Conservation (phyloP, 2,888 invertebrate species). For the Tiliacea citrago region DNA sequence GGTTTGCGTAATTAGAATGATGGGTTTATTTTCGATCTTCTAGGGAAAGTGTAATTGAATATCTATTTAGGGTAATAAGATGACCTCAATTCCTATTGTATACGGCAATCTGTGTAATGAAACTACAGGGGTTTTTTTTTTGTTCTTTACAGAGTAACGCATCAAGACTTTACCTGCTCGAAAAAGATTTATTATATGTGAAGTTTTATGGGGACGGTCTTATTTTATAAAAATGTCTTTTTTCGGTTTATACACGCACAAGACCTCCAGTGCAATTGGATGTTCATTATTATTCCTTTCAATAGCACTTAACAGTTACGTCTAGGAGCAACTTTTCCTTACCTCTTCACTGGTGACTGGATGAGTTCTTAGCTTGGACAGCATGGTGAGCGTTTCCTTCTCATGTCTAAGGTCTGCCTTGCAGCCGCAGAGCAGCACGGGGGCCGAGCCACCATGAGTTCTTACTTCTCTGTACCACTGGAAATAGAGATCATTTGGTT, state of each 20-base stretch:
- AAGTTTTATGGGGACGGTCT: neutral
- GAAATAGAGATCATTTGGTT: slow-evolving; percentile 49
- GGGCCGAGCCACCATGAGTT: slow-evolving; percentile 91
- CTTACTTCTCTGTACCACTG: slow-evolving; percentile 93
- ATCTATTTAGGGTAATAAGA: neutral
- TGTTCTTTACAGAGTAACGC: neutral
- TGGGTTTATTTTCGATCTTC: slow-evolving; percentile 17
- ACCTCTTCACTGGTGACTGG: slow-evolving; percentile 92
- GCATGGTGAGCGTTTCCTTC: slow-evolving; percentile 90
- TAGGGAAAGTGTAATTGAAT: neutral
- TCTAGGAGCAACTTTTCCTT: slow-evolving; percentile 8
- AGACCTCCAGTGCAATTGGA: neutral
- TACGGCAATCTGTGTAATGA: neutral
- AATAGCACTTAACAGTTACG: too few relatives aligned
- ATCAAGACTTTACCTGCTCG: too few relatives aligned
- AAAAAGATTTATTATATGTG: neutral
- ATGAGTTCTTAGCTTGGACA: slow-evolving; percentile 89
- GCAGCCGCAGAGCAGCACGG: slow-evolving; percentile 92
- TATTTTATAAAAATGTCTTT: neutral
- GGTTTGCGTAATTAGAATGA: slow-evolving; percentile 17
- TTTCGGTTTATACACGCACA: neutral
- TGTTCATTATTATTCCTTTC: neutral
- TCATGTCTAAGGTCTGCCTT: slow-evolving; percentile 92
- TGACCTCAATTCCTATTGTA: slow-evolving; percentile 2
- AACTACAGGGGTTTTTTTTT: neutral